Evolutionary conservation across 2,888 invertebrate genomes (phyloP).

Genomic region (Rotaria magnacalcarata): DNA sequence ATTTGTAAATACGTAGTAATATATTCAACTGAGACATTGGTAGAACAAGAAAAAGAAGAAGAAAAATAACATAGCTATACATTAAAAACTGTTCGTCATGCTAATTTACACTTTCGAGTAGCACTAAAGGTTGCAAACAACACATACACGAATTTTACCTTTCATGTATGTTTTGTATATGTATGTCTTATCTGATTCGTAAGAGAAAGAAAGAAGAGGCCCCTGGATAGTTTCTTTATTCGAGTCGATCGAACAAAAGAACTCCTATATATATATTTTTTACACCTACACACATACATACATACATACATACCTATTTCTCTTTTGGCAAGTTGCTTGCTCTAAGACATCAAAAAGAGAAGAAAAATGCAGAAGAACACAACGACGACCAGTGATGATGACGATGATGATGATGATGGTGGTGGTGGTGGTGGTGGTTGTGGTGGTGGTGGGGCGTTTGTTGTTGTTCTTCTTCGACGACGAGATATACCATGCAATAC

Average conservation of each 20-base stretch:
- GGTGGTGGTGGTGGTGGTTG: not conserved
- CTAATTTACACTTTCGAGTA: not conserved
- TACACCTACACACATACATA: not conserved
- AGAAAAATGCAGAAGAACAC: not conserved
- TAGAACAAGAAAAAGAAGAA: not conserved
- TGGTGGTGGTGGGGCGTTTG: not conserved
- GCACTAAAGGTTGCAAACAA: not conserved
- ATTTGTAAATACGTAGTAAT: not conserved
- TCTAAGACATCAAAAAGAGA: not conserved
- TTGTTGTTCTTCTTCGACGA: conserved; percentile 1
- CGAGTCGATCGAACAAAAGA: not conserved
- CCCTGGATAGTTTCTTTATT: conserved; percentile 21
- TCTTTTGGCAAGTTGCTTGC: conserved; percentile 3
- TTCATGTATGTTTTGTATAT: not conserved
- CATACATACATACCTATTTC: not conserved
- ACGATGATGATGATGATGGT: too few relatives aligned
- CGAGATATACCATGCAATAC: not conserved
- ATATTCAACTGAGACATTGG: not conserved
- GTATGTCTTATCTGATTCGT: conserved; percentile 29
- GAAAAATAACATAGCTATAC: not conserved
- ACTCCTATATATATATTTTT: not conserved
- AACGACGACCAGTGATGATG: not conserved
- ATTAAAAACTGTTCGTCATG: conserved; percentile 21
- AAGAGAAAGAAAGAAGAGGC: not conserved
- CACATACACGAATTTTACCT: not conserved